phyloP scores from a whole-genome alignment of 1,140 invertebrate species.

The Eufriesea mexicana region DNA sequence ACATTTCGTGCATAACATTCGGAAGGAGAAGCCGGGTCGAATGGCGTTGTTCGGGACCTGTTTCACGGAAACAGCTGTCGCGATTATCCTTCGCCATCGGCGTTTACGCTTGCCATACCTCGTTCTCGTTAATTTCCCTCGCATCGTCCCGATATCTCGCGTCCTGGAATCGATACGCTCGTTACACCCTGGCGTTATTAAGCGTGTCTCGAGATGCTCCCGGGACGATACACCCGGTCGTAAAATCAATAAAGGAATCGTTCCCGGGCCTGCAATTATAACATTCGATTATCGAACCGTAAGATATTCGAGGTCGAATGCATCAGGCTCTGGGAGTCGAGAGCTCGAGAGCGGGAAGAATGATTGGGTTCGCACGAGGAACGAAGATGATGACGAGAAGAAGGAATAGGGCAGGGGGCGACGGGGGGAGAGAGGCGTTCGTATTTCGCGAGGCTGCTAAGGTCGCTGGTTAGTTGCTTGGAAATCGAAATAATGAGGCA shows the following conservation, averaged over 20 bases:
- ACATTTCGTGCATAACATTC: neutral
- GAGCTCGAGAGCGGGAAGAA: conserved; percentile 52
- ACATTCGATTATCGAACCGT: conserved; percentile 52
- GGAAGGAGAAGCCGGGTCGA: neutral
- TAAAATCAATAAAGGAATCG: conserved; percentile 50
- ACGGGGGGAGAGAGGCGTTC: conserved; percentile 54
- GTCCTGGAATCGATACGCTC: neutral
- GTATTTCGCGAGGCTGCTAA: conserved; percentile 72
- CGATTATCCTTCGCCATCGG: neutral
- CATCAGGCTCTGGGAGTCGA: conserved; percentile 50
- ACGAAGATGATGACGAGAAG: conserved; percentile 63
- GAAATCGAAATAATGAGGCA: conserved; percentile 80
- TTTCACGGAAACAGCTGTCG: neutral
- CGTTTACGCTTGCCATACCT: neutral
- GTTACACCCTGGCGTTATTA: neutral
- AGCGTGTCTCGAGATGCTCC: neutral
- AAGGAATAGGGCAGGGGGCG: conserved; percentile 8
- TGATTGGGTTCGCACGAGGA: conserved; percentile 72
- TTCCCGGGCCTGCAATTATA: conserved; percentile 57
- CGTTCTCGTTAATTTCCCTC: neutral
- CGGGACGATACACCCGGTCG: neutral
- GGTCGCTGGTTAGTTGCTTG: conserved; percentile 76
- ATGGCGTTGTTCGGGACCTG: neutral
- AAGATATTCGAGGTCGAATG: conserved; percentile 64
- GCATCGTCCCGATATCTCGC: neutral